These are phyloP conservation scores for Alviniconcha strummeri DNA, from an alignment of 2,888 invertebrate species.

Conservation along the genomic window DNA sequence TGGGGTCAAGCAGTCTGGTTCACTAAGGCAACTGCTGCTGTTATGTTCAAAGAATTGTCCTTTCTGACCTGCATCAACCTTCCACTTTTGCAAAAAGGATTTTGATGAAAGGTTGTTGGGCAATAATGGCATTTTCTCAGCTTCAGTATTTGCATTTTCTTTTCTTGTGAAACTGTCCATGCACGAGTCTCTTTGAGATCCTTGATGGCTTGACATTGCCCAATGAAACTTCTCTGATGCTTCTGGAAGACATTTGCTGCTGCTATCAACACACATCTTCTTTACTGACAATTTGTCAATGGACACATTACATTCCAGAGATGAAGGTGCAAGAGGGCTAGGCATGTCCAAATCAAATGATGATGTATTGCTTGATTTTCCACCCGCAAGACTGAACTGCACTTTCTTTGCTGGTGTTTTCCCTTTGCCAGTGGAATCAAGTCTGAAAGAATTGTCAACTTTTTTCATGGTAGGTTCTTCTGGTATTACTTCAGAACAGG, in stretches of 20 bases:
- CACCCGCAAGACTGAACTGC: conserved; percentile 54
- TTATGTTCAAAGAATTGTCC: not conserved
- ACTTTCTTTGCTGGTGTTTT: conserved; percentile 49
- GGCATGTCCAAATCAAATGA: conserved; percentile 68
- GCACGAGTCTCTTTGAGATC: no score
- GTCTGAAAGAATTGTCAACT: not conserved
- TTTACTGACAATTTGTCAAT: conserved; percentile 10
- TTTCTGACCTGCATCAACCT: not conserved
- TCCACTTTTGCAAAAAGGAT: not conserved
- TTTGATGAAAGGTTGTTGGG: no score
- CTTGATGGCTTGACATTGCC: not conserved
- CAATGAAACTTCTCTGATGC: not conserved
- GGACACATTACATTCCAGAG: not conserved
- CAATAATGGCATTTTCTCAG: no score
- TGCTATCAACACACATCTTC: not conserved
- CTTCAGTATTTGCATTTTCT: no score
- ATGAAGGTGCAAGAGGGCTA: conserved; percentile 54
- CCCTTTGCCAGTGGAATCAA: not conserved
- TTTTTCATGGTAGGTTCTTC: conserved; percentile 33
- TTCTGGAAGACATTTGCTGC: not conserved
- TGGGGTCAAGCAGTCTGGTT: conserved; percentile 45
- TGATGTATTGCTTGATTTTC: conserved; percentile 48
- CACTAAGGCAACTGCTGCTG: conserved; percentile 48
- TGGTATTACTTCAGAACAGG: not conserved
- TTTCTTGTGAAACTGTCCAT: no score